Evolutionary conservation across 2,113 vertebrate genomes (phyloP).

Genomic region (Heptranchias perlo): DNA sequence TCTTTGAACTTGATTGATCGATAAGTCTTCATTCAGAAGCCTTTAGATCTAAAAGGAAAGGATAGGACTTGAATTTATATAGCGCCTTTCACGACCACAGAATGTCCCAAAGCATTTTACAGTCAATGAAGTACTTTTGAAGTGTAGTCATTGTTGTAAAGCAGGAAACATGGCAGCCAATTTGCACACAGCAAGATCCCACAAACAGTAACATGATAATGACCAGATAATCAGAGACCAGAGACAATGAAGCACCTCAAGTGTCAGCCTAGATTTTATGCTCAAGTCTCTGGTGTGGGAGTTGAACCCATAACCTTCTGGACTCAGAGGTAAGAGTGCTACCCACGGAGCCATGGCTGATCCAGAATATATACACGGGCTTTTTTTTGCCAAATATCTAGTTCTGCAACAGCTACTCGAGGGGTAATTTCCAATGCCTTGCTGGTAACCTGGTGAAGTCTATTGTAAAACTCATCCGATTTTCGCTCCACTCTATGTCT

Average conservation of each 20-base stretch:
- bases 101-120: too few species aligned
- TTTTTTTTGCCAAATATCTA: neutral
- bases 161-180: neutral
- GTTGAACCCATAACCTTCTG: neutral
- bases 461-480: neutral
- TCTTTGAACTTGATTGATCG: slow-evolving; percentile 20
- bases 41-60: neutral
- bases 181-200: neutral
- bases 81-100: neutral
- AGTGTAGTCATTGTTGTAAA: neutral
- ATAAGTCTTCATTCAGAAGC: slow-evolving; percentile 1
- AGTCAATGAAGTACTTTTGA: neutral
- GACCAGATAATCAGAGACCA: too few species aligned
- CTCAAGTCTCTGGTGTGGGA: neutral
- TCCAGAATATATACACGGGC: neutral
- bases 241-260: too few species aligned
- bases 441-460: neutral
- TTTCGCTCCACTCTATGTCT: neutral
- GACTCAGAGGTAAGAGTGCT: neutral
- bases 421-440: neutral
- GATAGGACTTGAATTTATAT: neutral
- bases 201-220: neutral
- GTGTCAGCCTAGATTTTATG: neutral
- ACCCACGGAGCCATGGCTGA: neutral
- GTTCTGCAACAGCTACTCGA: neutral